Base-by-base conservation (phyloP, 1,140 invertebrate species). In the Zaprionus gabonicus region DNA sequence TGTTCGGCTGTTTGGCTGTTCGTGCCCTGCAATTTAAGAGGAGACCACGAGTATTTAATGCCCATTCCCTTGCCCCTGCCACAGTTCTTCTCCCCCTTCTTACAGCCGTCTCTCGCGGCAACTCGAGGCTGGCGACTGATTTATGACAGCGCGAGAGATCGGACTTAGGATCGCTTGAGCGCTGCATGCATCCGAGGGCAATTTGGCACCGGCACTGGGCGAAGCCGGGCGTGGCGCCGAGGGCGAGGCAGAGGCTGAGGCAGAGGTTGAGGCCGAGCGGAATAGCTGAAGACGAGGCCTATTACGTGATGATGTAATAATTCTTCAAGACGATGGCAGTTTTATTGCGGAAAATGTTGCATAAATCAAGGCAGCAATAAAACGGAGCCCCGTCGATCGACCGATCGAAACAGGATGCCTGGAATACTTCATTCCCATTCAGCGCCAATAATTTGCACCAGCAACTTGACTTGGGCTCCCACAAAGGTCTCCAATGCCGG, bases 231-330 rank as follows among this genome's bases (percentile, higher is more conserved):
- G 85, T 90, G 85, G 85, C 85, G 76, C 82, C 62, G 46, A 49
- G 36, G 72, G 79, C 62, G 46, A 55, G 41, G 60, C 62, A 56
- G 53, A 68, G 44, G 55, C 51, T 53, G 60, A 38, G 36, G 10
- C 12, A 56, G 53, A 68, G 44, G 55, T 55, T 53, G 60, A 38
- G 36, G 10, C 12, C 73, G 71, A 66, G 46, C 66, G 65, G 15
- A 34, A 60, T 49, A 23, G 68, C 59, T 62, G 34, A 62, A 65
- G 71, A 57, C 56, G 60, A 78, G 73, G 81, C 81, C 84, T 74
- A 84, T 88, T 88, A 88, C 75, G 81, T 88, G 84, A 88, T 88
- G 84, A 88, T 88, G 84, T 88, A 88, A 88, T 88, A 88, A 84
- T 88, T 88, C 85, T 88, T 90, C 56, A 69, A 75, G 75, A 84